phyloP scores from a whole-genome alignment of 2,888 invertebrate genomes.

The Perithous albicinctus region DNA sequence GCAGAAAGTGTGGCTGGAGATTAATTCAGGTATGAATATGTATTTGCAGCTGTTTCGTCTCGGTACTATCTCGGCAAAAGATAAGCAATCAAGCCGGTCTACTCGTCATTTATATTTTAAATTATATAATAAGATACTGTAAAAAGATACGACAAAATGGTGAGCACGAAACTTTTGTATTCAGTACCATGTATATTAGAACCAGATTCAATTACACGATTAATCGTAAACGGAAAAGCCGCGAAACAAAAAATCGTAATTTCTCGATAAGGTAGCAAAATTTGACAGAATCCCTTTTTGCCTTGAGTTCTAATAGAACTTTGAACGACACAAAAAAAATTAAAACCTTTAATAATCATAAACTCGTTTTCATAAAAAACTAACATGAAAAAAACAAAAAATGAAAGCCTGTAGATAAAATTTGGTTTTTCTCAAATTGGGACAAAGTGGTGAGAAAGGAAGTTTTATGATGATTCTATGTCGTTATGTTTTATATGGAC shows the following conservation, averaged over 20 bases:
- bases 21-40: constrained; percentile 73
- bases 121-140: constrained; percentile 33
- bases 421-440: neutral
- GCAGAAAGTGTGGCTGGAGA: constrained; percentile 40
- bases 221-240: neutral
- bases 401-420: neutral
- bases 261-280: neutral
- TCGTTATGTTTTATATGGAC: neutral
- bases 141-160: neutral
- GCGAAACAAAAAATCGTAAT: neutral
- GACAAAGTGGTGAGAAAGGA: neutral
- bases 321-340: neutral
- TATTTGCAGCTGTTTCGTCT: constrained; percentile 71
- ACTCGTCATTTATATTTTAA: constrained; percentile 42
- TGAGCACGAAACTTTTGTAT: neutral
- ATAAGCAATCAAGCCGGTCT: constrained; percentile 52
- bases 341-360: neutral
- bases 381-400: neutral
- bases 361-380: neutral
- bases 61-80: constrained; percentile 42
- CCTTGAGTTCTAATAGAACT: too few relatives aligned
- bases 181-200: neutral
- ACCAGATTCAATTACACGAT: neutral
- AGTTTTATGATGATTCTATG: neutral
- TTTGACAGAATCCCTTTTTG: neutral